These are phyloP conservation scores for Drosophila pachea DNA, from an alignment of 1,140 invertebrate species.

Conservation along the genomic window DNA sequence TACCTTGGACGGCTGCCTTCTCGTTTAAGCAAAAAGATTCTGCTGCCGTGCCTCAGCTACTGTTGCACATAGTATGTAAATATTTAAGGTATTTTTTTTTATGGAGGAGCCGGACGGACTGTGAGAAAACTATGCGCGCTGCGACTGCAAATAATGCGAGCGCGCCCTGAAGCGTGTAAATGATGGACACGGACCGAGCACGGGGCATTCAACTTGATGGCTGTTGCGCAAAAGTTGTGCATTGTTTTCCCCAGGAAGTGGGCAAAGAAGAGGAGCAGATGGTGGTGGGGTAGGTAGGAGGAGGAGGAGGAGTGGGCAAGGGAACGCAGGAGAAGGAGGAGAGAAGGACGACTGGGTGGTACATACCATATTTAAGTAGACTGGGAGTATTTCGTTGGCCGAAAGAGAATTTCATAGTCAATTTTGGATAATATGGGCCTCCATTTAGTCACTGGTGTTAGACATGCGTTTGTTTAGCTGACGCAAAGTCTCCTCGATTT, in stretches of 20 bases:
- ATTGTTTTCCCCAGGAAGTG: background rate
- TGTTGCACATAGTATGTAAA: conserved; percentile 1
- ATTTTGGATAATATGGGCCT: too few relatives aligned
- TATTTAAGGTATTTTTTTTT: background rate
- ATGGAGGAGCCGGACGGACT: background rate
- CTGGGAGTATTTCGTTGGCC: background rate
- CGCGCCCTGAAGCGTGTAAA: conserved; percentile 9
- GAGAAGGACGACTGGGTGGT: background rate
- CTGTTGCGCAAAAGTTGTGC: background rate
- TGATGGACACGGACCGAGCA: conserved; percentile 2
- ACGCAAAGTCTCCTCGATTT: background rate
- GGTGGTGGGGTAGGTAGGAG: too few relatives aligned
- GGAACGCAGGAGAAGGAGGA: too few relatives aligned
- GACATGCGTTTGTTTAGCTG: too few relatives aligned
- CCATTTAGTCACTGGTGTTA: too few relatives aligned
- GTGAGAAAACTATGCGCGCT: conserved; percentile 7
- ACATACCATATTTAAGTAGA: conserved; percentile 3
- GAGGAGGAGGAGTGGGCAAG: too few relatives aligned
- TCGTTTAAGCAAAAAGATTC: conserved; percentile 3
- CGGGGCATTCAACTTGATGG: background rate
- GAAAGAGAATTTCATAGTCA: too few relatives aligned
- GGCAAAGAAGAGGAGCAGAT: too few relatives aligned
- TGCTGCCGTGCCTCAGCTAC: background rate
- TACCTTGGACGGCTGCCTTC: background rate
- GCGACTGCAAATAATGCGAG: conserved; percentile 18